Base-by-base conservation (phyloP, 2,888 invertebrate species). In the Brenthis daphne region DNA sequence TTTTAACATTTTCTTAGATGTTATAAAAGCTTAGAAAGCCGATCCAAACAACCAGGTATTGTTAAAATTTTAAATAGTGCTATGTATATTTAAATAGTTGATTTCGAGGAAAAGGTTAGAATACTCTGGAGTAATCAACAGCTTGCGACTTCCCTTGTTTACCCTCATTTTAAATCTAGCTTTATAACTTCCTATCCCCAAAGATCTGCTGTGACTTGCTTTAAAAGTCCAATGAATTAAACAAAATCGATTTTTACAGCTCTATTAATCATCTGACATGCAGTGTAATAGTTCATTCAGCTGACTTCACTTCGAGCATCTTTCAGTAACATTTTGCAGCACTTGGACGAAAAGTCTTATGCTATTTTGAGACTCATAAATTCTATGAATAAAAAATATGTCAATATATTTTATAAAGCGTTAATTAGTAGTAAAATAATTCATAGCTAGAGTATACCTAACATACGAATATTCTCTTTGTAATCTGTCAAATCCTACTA, bases 11-110 rank as follows among this genome's bases (percentile, higher is more conserved):
- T 51, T n/a, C 63, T 63, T 54, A 63, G 53, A 20, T 54, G 24
- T 63, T 54, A 60, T 60, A 54, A 63, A 63, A 63, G 24, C 63
- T 63, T 12, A 43, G 43, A 54, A 37, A 24, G 63, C 53, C 53
- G 53, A 60, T 33, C 14, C 8, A 16, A 37, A 61, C 14, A 53
- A 20, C 20, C 16, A 37, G 51, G 13, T 63, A 43, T 37, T 63
- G 13, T n/a, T 6, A 24, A 57, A 63, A 65, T 57, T 57, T 55
- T 61, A 12, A 65, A 67, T 48, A 64, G 43, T 20, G 29, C 43
- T 64, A 57, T 58, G 64, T 69, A 66, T 70, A 70, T 70, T 67
- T 56, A 67, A 67, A 57, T 51, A 64, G 54, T 60, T 70, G 70
- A 67, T 67, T 67, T 67, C 48, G 16, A 54, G 48, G 57, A 66